Evolutionary conservation across 53 echinoderm and acorn worm genomes (phyloP), one percentile per base, ranked within the genome.

Genomic region (Henricia sp.): DNA sequence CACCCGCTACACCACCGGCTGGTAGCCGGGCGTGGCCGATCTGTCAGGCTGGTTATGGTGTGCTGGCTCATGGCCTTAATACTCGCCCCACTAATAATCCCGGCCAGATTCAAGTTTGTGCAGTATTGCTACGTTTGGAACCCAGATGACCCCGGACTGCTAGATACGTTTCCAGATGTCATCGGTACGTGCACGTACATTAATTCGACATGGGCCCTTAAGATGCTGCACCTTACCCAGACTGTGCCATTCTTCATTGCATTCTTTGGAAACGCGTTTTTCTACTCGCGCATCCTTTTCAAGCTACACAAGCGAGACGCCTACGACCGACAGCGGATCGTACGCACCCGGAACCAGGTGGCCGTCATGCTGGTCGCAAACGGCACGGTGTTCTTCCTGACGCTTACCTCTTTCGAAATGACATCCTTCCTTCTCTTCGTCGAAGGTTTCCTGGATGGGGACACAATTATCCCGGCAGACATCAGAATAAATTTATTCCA

Each of bases 301-400:
- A 64, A 62, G 24, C 80, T 80, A 14, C 80, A 80, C 65, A 30
- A 64, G 80, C 62, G 80, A 20, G 65, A 64, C 63, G 37, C 50
- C 4, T 6, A 63, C 65, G 80, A 64, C 44, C 80, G 63, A 37
- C 63, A 50, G 34, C 50, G 80, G 17, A 46, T 16, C 19, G 50
- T 80, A 29, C 80, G 34, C 34, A 80, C 65, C 46, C 80, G 80
- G 16, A 80, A 80, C 63, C 80, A 80, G 52, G 80, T 80, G 10
- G 80, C 80, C 32, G 48, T 63, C 34, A 80, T 80, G 80, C 48
- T 80, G 50, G 64, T 80, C 9, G 80, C 64, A 44, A 80, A 80
- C 46, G 80, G 80, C 1, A 80, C 80, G 10, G 50, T 80, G 14
- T 80, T 80, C 63, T 63, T 80, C 33, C 65, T 80, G 11, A 80